Base-by-base conservation (phyloP, 2,888 invertebrate genomes). In the Drosophila maculinotata region DNA sequence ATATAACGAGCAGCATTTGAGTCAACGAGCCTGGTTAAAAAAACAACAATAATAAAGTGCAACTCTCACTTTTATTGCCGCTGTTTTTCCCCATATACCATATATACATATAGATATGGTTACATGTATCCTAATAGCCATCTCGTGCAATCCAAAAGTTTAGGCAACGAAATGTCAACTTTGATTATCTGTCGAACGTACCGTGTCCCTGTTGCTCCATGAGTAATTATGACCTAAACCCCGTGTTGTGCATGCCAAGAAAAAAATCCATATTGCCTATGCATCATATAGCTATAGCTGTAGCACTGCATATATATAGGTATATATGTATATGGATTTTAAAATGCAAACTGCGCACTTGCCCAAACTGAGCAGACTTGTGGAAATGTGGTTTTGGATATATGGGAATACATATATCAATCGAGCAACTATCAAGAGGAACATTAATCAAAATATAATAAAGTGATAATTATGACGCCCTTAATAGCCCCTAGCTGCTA, bases 91-190 rank as follows among this genome's bases (percentile, higher is more conserved):
- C 12, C 31, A 7, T 25, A 30, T 56, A 30, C 6, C 17, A 30
- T 56, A 30, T 3, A n/a, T 17, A 10, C 7, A 41, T 51, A 33
- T 33, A 15, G 10, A 51, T 45, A 48, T 26, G 14, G 8, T 10
- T 33, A 31, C 39, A 28, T 45, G 20, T 35, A 17, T 4, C 20
- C 33, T 64, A 73, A 57, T 65, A 65, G 52, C 57, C 17, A 70
- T 66, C 44, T 52, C 73, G 58, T 74, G 73, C 53, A 60, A 41
- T 41, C 56, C 45, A 35, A 31, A 48, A 48, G 68, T 56, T 80
- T 68, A 66, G 78, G 68, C 78, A 78, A 76, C 69, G 62, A 76
- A 79, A 79, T 76, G 84, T 69, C 65, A 79, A 76, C 45, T 66
- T 68, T 74, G 84, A 84, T 81, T 84, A 81, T 84, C 84, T 69